Conservation (phyloP, 2,113 vertebrate species). For the Panthera tigris region DNA sequence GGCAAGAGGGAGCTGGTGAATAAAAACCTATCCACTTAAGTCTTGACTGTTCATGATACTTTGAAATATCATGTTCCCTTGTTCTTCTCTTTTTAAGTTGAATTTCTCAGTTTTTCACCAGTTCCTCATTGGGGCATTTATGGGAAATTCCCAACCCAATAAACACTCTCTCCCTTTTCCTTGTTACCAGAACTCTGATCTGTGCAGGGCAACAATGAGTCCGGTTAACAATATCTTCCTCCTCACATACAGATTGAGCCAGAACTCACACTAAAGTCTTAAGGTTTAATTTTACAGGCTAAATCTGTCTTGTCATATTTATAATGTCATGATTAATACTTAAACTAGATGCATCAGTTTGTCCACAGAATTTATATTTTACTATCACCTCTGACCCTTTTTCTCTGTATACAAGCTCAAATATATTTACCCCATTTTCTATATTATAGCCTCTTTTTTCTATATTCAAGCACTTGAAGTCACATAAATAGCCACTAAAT, state of each 20-base stretch:
- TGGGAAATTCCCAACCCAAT: not conserved
- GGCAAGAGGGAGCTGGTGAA: not conserved
- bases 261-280: not conserved
- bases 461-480: not conserved
- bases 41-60: not conserved
- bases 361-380: not conserved
- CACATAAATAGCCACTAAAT: not conserved
- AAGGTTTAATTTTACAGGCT: not conserved
- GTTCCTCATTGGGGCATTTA: not conserved
- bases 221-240: not conserved
- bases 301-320: not conserved
- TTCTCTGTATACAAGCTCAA: not conserved
- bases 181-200: not conserved
- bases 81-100: not conserved
- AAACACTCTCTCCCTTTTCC: not conserved
- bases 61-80: not conserved
- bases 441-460: not conserved
- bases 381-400: not conserved
- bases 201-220: not conserved
- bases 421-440: not conserved
- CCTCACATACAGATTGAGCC: not conserved
- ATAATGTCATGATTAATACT: not conserved
- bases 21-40: not conserved
- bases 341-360: not conserved
- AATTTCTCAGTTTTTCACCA: not conserved